Evolutionary conservation across 1,140 invertebrate species (phyloP), one percentile per base, ranked within the genome.

Genomic region (Bathynomus jamesi): DNA sequence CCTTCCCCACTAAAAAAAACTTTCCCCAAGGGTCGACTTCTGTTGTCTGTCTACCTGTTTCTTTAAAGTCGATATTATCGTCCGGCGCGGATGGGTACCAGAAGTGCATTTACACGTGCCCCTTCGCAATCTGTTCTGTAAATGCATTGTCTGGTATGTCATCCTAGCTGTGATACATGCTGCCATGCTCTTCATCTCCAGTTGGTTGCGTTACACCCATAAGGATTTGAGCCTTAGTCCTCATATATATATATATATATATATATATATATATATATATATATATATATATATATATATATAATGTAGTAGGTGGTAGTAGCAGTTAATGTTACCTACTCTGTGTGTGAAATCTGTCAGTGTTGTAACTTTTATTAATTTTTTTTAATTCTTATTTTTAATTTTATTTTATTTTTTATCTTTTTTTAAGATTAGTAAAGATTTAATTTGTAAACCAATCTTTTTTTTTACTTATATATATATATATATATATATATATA

Each of bases 71-170:
- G n/a, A n/a, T n/a, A n/a, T n/a, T n/a, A n/a, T n/a, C n/a, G 21
- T 53, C 40, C 11, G 40, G 40, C 40, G 40, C 40, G 40, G 40
- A 17, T 53, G 40, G 11, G 40, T 53, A 53, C 40, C 40, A 53
- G 40, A 11, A 53, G 40, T 53, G 40, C 40, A 21, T 53, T 53
- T 53, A 53, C 40, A 53, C 40, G 40, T 53, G 11, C 21, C 21
- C 40, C 21, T 53, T 53, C 40, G 2, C 21, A 40, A 53, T 53
- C 40, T 21, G 40, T 53, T 53, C 21, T 53, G 40, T 53, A 53
- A 53, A 53, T 53, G 40, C 40, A 53, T 53, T 53, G 40, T 53
- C 40, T 53, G 40, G 40, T 53, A 53, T 53, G 40, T 53, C 40
- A 53, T 53, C 40, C 40, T 53, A 17, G 40, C 21, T 21, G 40